Evolutionary conservation across 2,113 vertebrate species (phyloP).

Genomic region (Eulemur macaco): DNA sequence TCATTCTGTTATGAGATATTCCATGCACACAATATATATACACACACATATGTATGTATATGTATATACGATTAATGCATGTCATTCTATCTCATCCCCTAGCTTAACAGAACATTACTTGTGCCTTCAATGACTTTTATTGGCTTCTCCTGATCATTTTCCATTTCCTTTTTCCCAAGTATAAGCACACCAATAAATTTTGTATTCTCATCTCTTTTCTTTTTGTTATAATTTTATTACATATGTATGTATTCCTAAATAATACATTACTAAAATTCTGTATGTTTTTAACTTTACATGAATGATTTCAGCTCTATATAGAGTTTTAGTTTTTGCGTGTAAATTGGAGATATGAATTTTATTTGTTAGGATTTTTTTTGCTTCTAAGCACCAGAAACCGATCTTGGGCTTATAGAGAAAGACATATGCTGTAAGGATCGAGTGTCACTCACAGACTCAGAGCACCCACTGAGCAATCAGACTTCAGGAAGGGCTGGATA

Average conservation of each 20-base stretch:
- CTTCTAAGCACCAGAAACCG: background rate
- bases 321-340: background rate
- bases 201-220: background rate
- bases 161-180: background rate
- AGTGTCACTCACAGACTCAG: background rate
- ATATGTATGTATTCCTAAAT: background rate
- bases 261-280: background rate
- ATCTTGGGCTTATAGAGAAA: background rate
- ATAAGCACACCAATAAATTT: background rate
- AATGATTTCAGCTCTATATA: background rate
- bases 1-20: background rate
- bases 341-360: background rate
- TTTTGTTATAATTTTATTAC: background rate
- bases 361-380: background rate
- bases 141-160: background rate
- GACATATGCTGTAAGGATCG: background rate
- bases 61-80: background rate
- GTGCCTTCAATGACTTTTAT: background rate
- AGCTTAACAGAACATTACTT: background rate
- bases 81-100: background rate
- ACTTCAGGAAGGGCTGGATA: background rate
- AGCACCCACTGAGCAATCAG: background rate
- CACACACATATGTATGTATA: rapidly evolving
- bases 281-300: background rate
- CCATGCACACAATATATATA: background rate